Percentiles rank a stretch among this genome's conserved stretches.
phyloP scores from a whole-genome alignment of 2,797 vertebrate species.

The Gallinago solitaria region DNA sequence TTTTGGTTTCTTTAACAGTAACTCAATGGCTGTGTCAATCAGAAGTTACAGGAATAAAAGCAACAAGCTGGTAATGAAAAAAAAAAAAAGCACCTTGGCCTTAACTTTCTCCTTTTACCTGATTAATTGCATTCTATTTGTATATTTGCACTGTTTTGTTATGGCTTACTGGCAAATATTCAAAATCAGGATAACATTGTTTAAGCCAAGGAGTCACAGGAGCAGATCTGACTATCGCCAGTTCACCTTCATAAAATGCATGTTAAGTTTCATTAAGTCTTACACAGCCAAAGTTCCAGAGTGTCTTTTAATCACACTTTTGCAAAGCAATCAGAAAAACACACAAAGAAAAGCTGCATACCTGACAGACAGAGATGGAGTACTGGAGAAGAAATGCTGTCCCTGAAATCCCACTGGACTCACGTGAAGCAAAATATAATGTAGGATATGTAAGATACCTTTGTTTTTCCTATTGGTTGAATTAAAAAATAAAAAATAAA shows the following conservation, averaged over 20 bases:
- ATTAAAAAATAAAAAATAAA: neutral
- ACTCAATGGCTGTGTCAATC: slow-evolving; percentile 29
- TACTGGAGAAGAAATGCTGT: neutral
- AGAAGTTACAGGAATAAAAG: slow-evolving; percentile 39
- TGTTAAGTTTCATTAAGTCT: neutral
- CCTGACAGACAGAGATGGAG: neutral
- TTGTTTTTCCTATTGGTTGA: neutral
- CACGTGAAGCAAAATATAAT: neutral
- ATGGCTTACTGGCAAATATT: neutral
- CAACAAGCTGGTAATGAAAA: slow-evolving; percentile 35
- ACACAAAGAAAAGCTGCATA: neutral
- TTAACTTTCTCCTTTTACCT: neutral
- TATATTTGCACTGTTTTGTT: neutral
- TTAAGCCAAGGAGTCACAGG: neutral
- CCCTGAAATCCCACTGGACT: neutral
- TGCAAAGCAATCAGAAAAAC: neutral
- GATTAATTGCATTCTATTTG: neutral
- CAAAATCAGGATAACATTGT: neutral
- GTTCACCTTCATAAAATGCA: neutral
- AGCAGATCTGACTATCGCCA: neutral
- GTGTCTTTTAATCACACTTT: neutral
- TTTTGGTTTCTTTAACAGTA: slow-evolving; percentile 25
- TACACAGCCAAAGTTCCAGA: neutral
- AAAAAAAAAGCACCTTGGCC: neutral
- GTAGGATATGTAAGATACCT: neutral